Conservation (phyloP, 2,797 vertebrate genomes). For the Bradypus variegatus region DNA sequence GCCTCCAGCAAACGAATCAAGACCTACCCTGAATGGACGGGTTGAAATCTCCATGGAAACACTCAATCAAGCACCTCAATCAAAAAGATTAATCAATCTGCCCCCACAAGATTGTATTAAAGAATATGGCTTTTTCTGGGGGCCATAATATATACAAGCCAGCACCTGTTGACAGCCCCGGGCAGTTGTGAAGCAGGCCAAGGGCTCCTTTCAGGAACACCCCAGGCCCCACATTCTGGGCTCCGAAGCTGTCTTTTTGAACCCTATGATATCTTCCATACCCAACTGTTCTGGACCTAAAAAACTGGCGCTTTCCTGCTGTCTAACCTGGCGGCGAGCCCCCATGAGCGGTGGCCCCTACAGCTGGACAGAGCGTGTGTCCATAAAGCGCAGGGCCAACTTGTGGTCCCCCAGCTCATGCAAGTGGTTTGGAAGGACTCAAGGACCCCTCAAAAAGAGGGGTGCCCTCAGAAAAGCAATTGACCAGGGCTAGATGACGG, state of each 20-base stretch:
- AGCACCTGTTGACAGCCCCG: neutral
- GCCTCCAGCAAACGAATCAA: too few species aligned
- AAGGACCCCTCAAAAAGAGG: neutral
- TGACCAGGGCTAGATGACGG: rapidly evolving
- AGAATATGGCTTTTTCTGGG: too few species aligned
- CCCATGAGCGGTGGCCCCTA: rapidly evolving
- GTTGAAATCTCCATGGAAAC: too few species aligned
- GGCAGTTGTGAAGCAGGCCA: neutral
- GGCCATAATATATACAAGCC: too few species aligned
- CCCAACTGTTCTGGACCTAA: neutral
- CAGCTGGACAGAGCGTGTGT: rapidly evolving
- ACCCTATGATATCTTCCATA: rapidly evolving
- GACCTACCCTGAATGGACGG: too few species aligned
- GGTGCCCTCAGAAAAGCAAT: neutral
- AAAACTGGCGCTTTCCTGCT: rapidly evolving
- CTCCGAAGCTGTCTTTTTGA: too few species aligned
- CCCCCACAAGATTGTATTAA: too few species aligned
- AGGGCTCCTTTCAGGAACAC: rapidly evolving
- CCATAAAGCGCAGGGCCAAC: rapidly evolving
- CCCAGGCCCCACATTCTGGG: rapidly evolving
- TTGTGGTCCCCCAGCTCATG: rapidly evolving
- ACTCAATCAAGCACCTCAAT: too few species aligned
- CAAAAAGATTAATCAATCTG: too few species aligned
- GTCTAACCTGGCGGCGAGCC: rapidly evolving
- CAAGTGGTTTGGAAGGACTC: neutral